A percentile compares a stretch with the other conserved stretches of the same genome.
Evolutionary conservation across 2,113 vertebrate species (phyloP).

Genomic region (Myocastor coypus): DNA sequence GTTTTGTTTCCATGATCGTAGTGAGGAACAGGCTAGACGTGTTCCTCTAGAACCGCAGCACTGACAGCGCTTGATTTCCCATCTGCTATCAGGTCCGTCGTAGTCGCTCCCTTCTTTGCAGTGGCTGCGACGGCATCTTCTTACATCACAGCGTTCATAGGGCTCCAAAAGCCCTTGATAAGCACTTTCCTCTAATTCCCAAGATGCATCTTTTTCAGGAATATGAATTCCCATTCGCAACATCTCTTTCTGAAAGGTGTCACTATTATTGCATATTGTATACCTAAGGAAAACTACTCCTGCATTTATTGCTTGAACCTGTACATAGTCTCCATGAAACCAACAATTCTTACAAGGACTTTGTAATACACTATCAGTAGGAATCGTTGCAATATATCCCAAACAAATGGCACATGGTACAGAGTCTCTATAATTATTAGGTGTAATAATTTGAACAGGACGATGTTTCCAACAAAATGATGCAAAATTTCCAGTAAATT

Average conservation of each 20-base stretch:
- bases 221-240: slow-evolving; percentile 96
- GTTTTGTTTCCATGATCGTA: too few species aligned
- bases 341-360: slow-evolving; percentile 96
- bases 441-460: slow-evolving; percentile 89
- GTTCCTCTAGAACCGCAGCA: too few species aligned
- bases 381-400: slow-evolving; percentile 91
- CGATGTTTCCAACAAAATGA: slow-evolving; percentile 94
- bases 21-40: too few species aligned
- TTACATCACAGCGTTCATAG: too few species aligned
- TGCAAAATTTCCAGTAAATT: slow-evolving; percentile 93
- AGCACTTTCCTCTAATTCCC: too few species aligned
- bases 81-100: too few species aligned
- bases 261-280: slow-evolving; percentile 96
- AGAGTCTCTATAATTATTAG: slow-evolving; percentile 85
- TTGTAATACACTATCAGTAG: slow-evolving; percentile 90
- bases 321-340: slow-evolving; percentile 97
- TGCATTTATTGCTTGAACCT: slow-evolving; percentile 96
- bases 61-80: too few species aligned
- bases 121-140: too few species aligned
- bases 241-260: slow-evolving; percentile 97
- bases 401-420: slow-evolving; percentile 95
- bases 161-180: too few species aligned
- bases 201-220: slow-evolving; percentile 99
- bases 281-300: slow-evolving; percentile 98
- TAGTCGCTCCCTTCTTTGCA: too few species aligned